Conservation (phyloP, 2,888 invertebrate species). For the Aleiodes testaceus region DNA sequence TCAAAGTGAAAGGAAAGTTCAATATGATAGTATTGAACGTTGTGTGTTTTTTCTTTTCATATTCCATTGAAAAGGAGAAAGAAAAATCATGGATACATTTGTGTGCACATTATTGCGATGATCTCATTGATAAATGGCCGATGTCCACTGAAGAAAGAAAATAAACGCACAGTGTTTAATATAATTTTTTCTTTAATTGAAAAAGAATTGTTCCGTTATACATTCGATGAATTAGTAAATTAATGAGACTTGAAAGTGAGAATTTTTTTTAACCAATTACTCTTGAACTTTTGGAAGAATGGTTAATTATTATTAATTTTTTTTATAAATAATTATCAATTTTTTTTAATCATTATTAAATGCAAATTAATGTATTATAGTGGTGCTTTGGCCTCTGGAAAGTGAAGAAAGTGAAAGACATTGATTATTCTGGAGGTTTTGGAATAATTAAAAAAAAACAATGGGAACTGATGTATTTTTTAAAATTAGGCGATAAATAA, state of each 20-base stretch:
- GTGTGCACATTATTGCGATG: background rate
- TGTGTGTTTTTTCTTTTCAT: conserved; percentile 1
- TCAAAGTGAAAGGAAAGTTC: background rate
- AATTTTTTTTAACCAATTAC: conserved; percentile 39
- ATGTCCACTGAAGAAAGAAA: background rate
- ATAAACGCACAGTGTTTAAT: too few relatives aligned
- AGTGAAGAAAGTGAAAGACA: conserved; percentile 32
- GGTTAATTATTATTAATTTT: conserved; percentile 3
- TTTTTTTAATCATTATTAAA: conserved; percentile 26
- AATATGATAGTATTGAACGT: background rate
- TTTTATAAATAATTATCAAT: conserved; percentile 42
- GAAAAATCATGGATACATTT: background rate
- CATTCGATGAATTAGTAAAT: conserved; percentile 43
- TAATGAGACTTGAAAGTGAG: conserved; percentile 38
- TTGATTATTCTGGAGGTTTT: conserved; percentile 42
- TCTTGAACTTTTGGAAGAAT: conserved; percentile 35
- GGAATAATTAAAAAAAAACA: background rate
- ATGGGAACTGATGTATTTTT: conserved; percentile 33
- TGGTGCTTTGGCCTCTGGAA: conserved; percentile 27
- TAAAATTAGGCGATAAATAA: background rate
- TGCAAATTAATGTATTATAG: conserved; percentile 33
- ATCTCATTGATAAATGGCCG: conserved; percentile 28
- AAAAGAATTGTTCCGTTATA: conserved; percentile 46
- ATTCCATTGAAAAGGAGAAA: background rate
- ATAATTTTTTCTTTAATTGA: conserved; percentile 36